These are phyloP conservation scores for Onthophagus taurus DNA, from an alignment of 1,140 invertebrate species.

Conservation along the genomic window DNA sequence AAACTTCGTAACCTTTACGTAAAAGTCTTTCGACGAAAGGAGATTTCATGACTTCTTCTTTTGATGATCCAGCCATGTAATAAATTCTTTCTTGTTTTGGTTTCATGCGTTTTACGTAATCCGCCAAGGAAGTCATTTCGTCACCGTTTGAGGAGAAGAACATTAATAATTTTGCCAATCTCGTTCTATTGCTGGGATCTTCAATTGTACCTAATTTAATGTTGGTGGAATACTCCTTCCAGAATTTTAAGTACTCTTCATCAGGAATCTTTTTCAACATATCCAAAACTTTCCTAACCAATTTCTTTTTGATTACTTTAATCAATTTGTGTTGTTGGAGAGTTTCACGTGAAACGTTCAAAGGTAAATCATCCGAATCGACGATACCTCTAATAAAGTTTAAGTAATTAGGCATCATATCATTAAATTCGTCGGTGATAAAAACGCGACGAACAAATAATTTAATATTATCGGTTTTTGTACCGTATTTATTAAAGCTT, in stretches of 20 bases:
- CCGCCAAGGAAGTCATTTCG: constrained; percentile 65
- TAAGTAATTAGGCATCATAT: constrained; percentile 98
- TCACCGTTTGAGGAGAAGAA: constrained; percentile 79
- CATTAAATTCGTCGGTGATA: constrained; percentile 98
- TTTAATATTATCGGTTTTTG: constrained; percentile 91
- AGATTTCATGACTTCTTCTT: constrained; percentile 82
- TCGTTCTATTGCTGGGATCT: constrained; percentile 90
- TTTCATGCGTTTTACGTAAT: constrained; percentile 95
- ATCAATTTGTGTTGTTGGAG: constrained; percentile 98
- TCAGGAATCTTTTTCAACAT: constrained; percentile 96
- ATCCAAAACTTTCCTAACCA: constrained; percentile 93
- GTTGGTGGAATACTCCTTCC: constrained; percentile 99
- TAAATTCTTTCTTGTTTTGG: constrained; percentile 94
- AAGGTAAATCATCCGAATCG: constrained; percentile 97
- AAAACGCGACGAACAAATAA: constrained; percentile 95
- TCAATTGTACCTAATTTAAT: constrained; percentile 97
- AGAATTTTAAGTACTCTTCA: constrained; percentile 90
- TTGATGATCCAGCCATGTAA: constrained; percentile 86
- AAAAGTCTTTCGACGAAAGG: constrained; percentile 93
- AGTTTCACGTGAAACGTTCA: constrained; percentile 97
- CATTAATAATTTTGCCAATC: constrained; percentile 87
- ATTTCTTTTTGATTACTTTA: constrained; percentile 98
- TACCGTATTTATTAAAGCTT: constrained; percentile 91
- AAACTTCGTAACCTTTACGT: constrained; percentile 92
- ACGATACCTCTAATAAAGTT: constrained; percentile 93